Evolutionary conservation across 1,140 invertebrate species (phyloP), one percentile per base, ranked within the genome.

Genomic region (Dufourea novaeangliae): DNA sequence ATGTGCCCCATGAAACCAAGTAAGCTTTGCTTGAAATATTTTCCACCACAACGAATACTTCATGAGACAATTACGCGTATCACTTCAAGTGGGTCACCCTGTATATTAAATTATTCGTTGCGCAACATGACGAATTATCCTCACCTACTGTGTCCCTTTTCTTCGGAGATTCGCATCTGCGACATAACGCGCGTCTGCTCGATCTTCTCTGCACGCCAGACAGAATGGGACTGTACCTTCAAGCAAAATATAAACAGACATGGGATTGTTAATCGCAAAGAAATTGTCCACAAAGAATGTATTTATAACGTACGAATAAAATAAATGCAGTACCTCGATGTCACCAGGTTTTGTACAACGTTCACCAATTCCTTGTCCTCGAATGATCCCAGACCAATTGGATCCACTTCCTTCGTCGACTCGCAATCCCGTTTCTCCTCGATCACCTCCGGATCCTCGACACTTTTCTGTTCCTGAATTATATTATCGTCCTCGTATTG

Each of bases 261-360:
- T 12, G 17, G 14, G 7, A n/a, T n/a, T 20, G 44, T 14, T 46
- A 46, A 46, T 46, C 17, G n/a, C n/a, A n/a, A n/a, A n/a, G n/a
- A n/a, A n/a, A n/a, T n/a, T n/a, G n/a, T n/a, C n/a, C n/a, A n/a
- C n/a, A n/a, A n/a, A n/a, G n/a, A n/a, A n/a, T n/a, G n/a, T n/a
- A n/a, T n/a, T n/a, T n/a, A n/a, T 14, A 61, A 61, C 8, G 1
- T 8, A 61, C 11, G 5, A n/a, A 37, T 66, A 14, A 67, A 67
- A 20, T 0, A 52, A 39, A 46, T 17, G 14, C 0, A 46, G 70
- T 87, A 90, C 89, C 87, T 90, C 1, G 88, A 89, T 39, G 79
- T 80, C 27, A 90, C 89, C 64, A 90, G 66, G 37, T 80, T 57
- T 50, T 89, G 84, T 22, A 90, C 84, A 25, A 90, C 80, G 10